A percentile compares a stretch with the other conserved stretches of the same genome.
phyloP scores from a whole-genome alignment of 2,797 vertebrate genomes.

The Luscinia megarhynchos region DNA sequence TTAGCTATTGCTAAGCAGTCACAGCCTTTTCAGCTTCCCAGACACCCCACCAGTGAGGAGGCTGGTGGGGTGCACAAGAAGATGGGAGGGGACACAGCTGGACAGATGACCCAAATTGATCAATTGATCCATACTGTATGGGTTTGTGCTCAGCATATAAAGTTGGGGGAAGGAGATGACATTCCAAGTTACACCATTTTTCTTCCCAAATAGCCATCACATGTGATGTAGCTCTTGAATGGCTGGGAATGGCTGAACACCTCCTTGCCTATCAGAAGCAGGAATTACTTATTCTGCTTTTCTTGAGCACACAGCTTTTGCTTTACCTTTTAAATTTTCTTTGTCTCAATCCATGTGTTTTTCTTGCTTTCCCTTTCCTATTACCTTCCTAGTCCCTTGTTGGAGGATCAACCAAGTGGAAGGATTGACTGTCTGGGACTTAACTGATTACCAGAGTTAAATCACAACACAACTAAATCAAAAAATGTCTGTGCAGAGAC shows the following conservation, averaged over 20 bases:
- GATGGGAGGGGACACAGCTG: fast-evolving
- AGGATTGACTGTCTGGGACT: background rate
- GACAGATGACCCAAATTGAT: background rate
- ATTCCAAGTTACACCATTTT: fast-evolving
- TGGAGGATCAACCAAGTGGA: fast-evolving
- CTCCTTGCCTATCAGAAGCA: background rate
- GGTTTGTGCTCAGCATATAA: background rate
- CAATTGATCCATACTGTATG: background rate
- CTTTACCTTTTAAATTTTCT: background rate
- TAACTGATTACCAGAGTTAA: background rate
- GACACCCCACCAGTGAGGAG: fast-evolving
- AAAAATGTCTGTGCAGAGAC: background rate
- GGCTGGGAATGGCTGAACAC: background rate
- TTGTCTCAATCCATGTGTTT: background rate
- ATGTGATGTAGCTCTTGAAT: background rate
- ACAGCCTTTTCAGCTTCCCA: background rate
- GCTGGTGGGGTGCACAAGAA: background rate
- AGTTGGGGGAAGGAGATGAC: fast-evolving
- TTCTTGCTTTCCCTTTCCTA: background rate
- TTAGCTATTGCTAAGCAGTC: background rate
- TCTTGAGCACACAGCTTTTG: background rate
- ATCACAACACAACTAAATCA: background rate
- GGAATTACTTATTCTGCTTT: background rate
- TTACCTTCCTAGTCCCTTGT: background rate
- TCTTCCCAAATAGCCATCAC: background rate